Conservation (phyloP, 2,797 vertebrate species). For the Myripristis jacobus region DNA sequence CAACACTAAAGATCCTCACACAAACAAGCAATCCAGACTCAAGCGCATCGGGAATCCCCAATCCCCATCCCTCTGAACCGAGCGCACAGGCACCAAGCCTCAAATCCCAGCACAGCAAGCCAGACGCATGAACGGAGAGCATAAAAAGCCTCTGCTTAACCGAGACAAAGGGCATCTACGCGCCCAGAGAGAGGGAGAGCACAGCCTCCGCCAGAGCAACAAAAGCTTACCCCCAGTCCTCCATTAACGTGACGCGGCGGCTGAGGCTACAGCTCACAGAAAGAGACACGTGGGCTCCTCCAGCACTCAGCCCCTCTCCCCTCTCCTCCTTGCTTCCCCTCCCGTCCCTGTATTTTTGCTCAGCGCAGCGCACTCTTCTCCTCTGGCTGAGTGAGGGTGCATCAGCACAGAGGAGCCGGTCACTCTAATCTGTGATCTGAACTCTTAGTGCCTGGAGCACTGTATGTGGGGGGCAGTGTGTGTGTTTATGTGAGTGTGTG, state of each 20-base stretch:
- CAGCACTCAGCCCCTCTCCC: conserved; percentile 57
- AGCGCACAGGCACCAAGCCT: conserved; percentile 18
- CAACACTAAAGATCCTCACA: conserved; percentile 30
- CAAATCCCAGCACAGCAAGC: conserved; percentile 27
- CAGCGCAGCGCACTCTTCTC: conserved; percentile 20
- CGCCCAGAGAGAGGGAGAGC: conserved; percentile 32
- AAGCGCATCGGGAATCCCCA: conserved; percentile 18
- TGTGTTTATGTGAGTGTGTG: conserved; percentile 12
- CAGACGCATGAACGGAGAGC: conserved; percentile 29
- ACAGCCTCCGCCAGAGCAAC: conserved; percentile 66
- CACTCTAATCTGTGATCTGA: conserved; percentile 50
- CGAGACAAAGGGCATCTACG: conserved; percentile 55
- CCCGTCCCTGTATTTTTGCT: conserved; percentile 48
- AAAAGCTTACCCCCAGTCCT: conserved; percentile 83
- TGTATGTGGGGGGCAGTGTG: conserved; percentile 32
- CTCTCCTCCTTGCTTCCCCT: conserved; percentile 37
- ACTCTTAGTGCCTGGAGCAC: conserved; percentile 37
- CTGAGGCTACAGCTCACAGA: conserved; percentile 65
- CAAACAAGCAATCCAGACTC: conserved; percentile 18
- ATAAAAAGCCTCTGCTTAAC: conserved; percentile 14
- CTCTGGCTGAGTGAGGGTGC: conserved; percentile 34
- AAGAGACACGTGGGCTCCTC: conserved; percentile 73
- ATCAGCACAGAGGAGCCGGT: conserved; percentile 34
- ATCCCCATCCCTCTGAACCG: conserved; percentile 33
- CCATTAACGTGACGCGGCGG: conserved; percentile 63